These are phyloP conservation scores for Ditylenchus dipsaci DNA, from an alignment of 1,140 invertebrate genomes.

Conservation along the genomic window DNA sequence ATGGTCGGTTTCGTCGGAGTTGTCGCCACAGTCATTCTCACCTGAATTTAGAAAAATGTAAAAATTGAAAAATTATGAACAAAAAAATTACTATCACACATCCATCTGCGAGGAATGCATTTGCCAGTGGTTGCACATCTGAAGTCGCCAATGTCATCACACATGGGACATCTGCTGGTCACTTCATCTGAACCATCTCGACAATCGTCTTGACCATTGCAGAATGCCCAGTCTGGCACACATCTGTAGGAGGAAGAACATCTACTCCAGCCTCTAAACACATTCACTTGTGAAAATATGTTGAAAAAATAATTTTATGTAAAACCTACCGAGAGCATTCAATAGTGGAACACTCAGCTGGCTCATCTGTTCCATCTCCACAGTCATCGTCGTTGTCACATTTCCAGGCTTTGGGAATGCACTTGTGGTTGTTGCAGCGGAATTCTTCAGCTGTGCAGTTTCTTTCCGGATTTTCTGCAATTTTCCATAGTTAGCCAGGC, in stretches of 20 bases:
- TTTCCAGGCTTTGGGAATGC: constrained; percentile 71
- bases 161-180: constrained; percentile 37
- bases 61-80: constrained; percentile 14
- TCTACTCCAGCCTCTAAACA: constrained; percentile 45
- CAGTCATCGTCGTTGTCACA: constrained; percentile 80
- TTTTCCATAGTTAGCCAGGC: no score
- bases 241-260: constrained; percentile 51
- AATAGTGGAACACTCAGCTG: constrained; percentile 16
- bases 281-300: not conserved
- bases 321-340: constrained; percentile 19
- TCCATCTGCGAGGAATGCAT: constrained; percentile 90
- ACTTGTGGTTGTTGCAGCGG: constrained; percentile 75
- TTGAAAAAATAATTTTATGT: not conserved
- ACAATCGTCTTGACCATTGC: constrained; percentile 57
- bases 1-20: constrained; percentile 51
- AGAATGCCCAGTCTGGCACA: constrained; percentile 58
- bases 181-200: constrained; percentile 52
- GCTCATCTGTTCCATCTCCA: constrained; percentile 74
- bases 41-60: not conserved
- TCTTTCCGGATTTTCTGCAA: constrained; percentile 41
- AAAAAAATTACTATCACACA: constrained; percentile 68
- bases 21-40: constrained; percentile 49
- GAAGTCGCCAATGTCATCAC: constrained; percentile 56
- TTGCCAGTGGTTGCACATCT: constrained; percentile 66
- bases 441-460: constrained; percentile 65